Conservation (phyloP, 2,113 vertebrate species). For the Cranoglanis bouderius region DNA sequence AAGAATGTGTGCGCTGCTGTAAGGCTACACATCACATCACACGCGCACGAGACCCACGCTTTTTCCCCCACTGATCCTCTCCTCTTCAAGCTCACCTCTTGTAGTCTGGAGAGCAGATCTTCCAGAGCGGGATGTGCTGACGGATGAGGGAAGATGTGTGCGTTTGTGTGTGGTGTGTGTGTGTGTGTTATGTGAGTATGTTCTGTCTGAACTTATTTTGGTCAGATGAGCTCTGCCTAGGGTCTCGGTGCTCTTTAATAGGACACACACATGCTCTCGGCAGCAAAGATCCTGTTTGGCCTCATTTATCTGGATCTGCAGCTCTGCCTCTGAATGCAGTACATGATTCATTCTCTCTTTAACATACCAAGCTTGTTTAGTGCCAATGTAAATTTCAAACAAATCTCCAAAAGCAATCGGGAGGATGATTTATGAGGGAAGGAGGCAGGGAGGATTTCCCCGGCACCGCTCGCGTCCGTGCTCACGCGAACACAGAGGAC, state of each 20-base stretch:
- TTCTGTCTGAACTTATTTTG: background rate
- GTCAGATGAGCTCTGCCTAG: background rate
- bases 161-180: constrained; percentile 11
- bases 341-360: constrained; percentile 55
- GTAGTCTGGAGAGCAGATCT: constrained; percentile 35
- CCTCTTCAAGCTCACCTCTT: constrained; percentile 39
- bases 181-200: constrained; percentile 18
- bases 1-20: constrained; percentile 5
- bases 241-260: background rate
- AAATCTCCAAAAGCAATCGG: constrained; percentile 44
- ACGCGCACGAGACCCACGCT: background rate
- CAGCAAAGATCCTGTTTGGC: constrained; percentile 24
- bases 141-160: constrained; percentile 8
- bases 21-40: background rate
- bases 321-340: constrained; percentile 3
- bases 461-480: constrained; percentile 17
- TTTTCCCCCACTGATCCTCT: background rate
- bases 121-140: background rate
- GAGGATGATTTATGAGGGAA: constrained; percentile 49
- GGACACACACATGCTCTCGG: constrained; percentile 6
- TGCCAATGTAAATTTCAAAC: constrained; percentile 56
- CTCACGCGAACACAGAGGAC: constrained; percentile 5
- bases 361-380: constrained; percentile 54
- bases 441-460: constrained; percentile 8
- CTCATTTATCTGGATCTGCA: constrained; percentile 35